Base-by-base conservation (phyloP, 2,888 invertebrate species). In the Myathropa florea region DNA sequence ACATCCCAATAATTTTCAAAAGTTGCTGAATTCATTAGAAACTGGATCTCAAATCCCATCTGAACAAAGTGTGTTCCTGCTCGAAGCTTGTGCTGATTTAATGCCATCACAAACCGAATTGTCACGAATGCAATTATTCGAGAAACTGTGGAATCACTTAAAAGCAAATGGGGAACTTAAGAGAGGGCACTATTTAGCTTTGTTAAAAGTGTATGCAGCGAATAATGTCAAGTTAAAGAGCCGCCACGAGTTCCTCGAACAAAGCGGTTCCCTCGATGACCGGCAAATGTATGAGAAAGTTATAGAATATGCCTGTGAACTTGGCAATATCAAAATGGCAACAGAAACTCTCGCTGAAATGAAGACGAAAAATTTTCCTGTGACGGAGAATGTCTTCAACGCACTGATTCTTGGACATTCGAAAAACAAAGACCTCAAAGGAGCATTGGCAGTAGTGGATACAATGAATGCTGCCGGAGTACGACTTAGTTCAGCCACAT, bases 401-500 rank as follows among this genome's bases (percentile, higher is more conserved):
- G 93, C 94, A 0, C 92, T 96, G 0, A 93, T 96, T 10, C 90
- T 95, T 73, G 95, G 94, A 12, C 94, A 95, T 90, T 90, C 90
- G 0, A 89, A 90, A 1, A 90, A 88, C 64, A 91, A 91, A 0
- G 92, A 94, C 84, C 72, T 93, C 1, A 73, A 92, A 1, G 93
- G 93, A 30, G 94, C 93, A 2, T 91, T 94, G 88, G 92, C 93
- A 78, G 93, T 95, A 0, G 89, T 95, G 4, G 92, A 93, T 46
- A 94, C 94, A 90, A 95, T 96, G 95, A 93, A 92, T 64, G 93
- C 94, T 0, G 93, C 94, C 0, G 94, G 94, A 72, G 89, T 95
- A 1, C 88, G 92, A 0, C 91, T 92, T 2, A 93, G 93, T 21
- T 83, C 92, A 3, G 93, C 93, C 39, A 95, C 95, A 0, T 93